A percentile compares a stretch with the other conserved stretches of the same genome.
Evolutionary conservation across 2,113 vertebrate species (phyloP).

Genomic region (Nyctereutes procyonoides): DNA sequence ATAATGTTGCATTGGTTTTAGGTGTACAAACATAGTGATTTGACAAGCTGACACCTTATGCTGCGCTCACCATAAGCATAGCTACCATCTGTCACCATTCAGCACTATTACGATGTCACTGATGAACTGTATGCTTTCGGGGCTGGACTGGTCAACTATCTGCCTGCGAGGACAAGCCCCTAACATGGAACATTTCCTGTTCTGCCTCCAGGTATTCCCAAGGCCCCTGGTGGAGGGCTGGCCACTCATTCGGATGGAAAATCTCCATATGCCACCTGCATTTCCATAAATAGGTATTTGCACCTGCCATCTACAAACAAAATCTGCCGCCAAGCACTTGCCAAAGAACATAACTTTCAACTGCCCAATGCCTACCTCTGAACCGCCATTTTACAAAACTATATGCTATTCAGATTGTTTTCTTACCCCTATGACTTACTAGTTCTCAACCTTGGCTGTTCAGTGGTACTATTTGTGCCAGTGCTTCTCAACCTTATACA

Average conservation of each 20-base stretch:
- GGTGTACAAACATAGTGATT: neutral
- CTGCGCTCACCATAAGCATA: neutral
- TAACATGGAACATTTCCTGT: slow-evolving; percentile 1
- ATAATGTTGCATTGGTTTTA: neutral
- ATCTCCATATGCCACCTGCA: slow-evolving; percentile 62
- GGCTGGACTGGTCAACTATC: neutral
- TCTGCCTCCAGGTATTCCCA: slow-evolving; percentile 47
- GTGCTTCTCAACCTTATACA: neutral
- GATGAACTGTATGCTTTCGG: neutral
- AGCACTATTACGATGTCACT: neutral
- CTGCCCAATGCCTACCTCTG: neutral
- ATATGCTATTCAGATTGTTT: too few species aligned
- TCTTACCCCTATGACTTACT: neutral
- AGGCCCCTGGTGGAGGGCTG: neutral
- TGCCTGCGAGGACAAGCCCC: neutral
- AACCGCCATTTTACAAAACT: neutral
- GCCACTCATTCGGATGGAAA: slow-evolving; percentile 67
- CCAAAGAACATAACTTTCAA: slow-evolving; percentile 17
- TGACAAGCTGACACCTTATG: neutral
- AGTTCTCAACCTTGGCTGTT: neutral
- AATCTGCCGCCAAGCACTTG: neutral
- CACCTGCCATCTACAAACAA: slow-evolving; percentile 60
- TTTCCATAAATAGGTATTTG: slow-evolving; percentile 62
- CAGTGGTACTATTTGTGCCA: neutral
- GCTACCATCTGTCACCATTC: too few species aligned